These are phyloP conservation scores for Caenorhabditis brenneri DNA, from an alignment of 1,140 invertebrate species.

Conservation along the genomic window DNA sequence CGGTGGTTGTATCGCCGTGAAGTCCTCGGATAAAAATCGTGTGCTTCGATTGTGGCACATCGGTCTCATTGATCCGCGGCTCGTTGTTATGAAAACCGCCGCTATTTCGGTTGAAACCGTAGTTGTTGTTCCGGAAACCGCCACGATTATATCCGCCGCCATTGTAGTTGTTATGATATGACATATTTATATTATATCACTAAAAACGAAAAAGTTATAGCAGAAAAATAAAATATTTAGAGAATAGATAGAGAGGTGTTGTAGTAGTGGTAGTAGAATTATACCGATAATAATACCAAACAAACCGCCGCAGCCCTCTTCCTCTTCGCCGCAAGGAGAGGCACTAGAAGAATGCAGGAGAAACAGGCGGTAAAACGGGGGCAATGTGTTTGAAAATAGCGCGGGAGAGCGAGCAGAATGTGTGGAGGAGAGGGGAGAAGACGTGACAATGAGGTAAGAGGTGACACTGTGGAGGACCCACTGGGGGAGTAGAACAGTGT, in stretches of 20 bases:
- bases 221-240: not conserved
- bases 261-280: not conserved
- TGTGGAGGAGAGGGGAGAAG: too few relatives aligned
- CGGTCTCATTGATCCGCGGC: conserved; percentile 37
- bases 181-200: not conserved
- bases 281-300: too few relatives aligned
- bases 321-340: too few relatives aligned
- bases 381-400: too few relatives aligned
- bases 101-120: conserved; percentile 7
- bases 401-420: too few relatives aligned
- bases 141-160: not conserved
- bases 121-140: not conserved
- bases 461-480: too few relatives aligned
- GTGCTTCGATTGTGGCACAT: conserved; percentile 52
- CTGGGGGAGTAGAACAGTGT: too few relatives aligned
- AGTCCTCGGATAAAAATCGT: conserved; percentile 53
- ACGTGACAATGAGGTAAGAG: too few relatives aligned
- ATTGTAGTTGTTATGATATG: not conserved
- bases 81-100: not conserved
- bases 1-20: conserved; percentile 19
- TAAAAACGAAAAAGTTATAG: not conserved
- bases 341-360: too few relatives aligned
- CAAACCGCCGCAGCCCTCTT: too few relatives aligned
- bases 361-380: too few relatives aligned
- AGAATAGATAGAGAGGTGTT: not conserved